These are phyloP conservation scores for Unio pictorum DNA, from an alignment of 2,888 invertebrate species.

Conservation along the genomic window DNA sequence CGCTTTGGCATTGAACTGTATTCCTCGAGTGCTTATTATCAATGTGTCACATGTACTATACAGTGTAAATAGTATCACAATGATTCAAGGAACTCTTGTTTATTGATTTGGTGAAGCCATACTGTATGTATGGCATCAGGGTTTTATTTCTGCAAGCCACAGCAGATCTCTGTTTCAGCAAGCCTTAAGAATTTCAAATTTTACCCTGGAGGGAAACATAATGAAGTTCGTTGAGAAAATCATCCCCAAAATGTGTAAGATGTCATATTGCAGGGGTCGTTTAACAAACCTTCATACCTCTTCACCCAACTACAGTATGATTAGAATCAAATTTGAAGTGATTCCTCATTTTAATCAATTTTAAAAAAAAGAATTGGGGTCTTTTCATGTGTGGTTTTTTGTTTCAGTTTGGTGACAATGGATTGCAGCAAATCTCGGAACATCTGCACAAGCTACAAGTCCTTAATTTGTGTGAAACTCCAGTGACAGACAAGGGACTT, in stretches of 20 bases:
- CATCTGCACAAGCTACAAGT: conserved; percentile 85
- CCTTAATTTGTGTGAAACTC: conserved; percentile 86
- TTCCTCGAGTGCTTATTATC: conserved; percentile 24
- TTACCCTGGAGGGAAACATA: too few species aligned
- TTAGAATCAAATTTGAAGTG: too few species aligned
- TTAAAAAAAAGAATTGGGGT: too few species aligned
- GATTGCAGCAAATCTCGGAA: conserved; percentile 84
- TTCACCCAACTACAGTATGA: neutral
- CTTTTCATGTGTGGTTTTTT: conserved; percentile 1
- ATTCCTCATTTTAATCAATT: neutral
- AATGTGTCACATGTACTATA: conserved; percentile 30
- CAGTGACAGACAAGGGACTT: conserved; percentile 86
- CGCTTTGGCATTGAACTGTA: conserved; percentile 27
- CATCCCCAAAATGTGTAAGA: too few species aligned
- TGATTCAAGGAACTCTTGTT: too few species aligned
- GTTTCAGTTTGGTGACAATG: conserved; percentile 83
- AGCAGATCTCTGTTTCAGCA: too few species aligned
- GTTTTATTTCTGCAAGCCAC: too few species aligned
- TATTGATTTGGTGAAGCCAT: too few species aligned
- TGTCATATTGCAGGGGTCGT: too few species aligned
- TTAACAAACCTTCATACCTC: neutral
- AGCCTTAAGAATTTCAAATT: too few species aligned
- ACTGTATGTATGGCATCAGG: neutral
- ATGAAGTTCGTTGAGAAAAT: too few species aligned
- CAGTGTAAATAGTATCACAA: conserved; percentile 4